These are phyloP conservation scores for Stigmatopora nigra DNA, from an alignment of 2,113 vertebrate genomes.

Conservation along the genomic window DNA sequence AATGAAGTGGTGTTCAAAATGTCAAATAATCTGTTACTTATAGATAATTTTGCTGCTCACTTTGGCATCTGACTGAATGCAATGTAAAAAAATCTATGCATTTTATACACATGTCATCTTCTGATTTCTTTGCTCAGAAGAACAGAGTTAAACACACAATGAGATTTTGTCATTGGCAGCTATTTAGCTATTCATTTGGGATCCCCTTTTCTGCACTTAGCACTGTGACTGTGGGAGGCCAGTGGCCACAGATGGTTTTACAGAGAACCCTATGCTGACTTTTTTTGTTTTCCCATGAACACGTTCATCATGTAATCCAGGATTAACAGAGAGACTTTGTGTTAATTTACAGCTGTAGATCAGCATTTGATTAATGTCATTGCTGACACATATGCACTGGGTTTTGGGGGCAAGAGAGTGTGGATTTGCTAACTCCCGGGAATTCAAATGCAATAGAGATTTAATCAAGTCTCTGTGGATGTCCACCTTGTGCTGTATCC, in stretches of 20 bases:
- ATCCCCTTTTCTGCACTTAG: constrained; percentile 49
- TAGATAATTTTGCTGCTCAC: neutral
- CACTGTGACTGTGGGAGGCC: constrained; percentile 43
- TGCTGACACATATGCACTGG: constrained; percentile 51
- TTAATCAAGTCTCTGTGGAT: constrained; percentile 88
- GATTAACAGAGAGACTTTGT: constrained; percentile 82
- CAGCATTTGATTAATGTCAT: constrained; percentile 69
- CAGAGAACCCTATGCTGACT: constrained; percentile 60
- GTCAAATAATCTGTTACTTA: neutral
- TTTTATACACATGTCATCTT: constrained; percentile 26
- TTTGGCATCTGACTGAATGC: constrained; percentile 5
- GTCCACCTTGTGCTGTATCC: constrained; percentile 86
- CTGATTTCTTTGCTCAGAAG: constrained; percentile 35
- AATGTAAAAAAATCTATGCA: constrained; percentile 1
- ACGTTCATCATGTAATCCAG: constrained; percentile 83
- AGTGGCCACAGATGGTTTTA: constrained; percentile 66
- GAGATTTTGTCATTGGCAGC: constrained; percentile 45
- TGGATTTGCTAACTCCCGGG: constrained; percentile 65
- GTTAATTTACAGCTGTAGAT: constrained; percentile 83
- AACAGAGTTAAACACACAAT: constrained; percentile 63
- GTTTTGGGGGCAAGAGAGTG: constrained; percentile 68
- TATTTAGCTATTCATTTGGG: constrained; percentile 54
- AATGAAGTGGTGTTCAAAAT: neutral
- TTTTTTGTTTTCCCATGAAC: constrained; percentile 79
- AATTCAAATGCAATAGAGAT: constrained; percentile 78